Evolutionary conservation across 2,113 vertebrate species (phyloP), one percentile per base, ranked within the genome.

Genomic region (Orthonyx spaldingii): DNA sequence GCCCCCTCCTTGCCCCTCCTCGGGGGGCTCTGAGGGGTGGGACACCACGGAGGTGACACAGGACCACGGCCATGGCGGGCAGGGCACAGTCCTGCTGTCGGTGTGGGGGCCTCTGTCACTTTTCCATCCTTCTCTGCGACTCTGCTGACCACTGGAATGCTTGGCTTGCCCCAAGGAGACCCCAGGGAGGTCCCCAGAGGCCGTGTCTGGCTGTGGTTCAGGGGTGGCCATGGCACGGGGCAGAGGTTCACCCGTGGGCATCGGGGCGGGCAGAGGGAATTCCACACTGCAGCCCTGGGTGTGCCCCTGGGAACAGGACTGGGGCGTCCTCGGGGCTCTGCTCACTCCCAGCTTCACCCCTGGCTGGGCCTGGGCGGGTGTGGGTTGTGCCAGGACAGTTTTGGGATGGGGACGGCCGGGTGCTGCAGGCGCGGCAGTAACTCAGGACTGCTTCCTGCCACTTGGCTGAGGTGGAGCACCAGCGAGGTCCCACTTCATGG

Each of bases 181-280:
- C 4, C 7, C 16, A 7, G 42, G 53, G 39, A 57, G 27, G 57
- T 42, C 49, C 68, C 57, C 10, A 8, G n/a, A 49, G 74, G 42
- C 56, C 26, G 2, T 0, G 1, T 16, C 24, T 49, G 32, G 24
- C 52, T 69, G 41, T 4, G 13, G 28, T 14, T 78, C 50, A 30
- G 20, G 20, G n/a, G 42, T 74, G 47, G 11, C 5, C 0, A 10
- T 8, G 33, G 35, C 3, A 4, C 2, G 2, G 35, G 60, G 50
- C 37, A 46, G 57, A 60, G 55, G 55, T 52, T 71, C 7, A 0
- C 32, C 3, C 0, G 26, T 0, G 2, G 47, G 13, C 4, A 4
- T 11, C 0, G 0, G 47, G 39, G 20, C 0, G 0, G 28, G 64
- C 3, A 2, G 28, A 78, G n/a, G 47, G 42, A 90, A 41, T 2